Evolutionary conservation across 2,113 vertebrate species (phyloP), one percentile per base, ranked within the genome.

Genomic region (Baryphthengus martii): DNA sequence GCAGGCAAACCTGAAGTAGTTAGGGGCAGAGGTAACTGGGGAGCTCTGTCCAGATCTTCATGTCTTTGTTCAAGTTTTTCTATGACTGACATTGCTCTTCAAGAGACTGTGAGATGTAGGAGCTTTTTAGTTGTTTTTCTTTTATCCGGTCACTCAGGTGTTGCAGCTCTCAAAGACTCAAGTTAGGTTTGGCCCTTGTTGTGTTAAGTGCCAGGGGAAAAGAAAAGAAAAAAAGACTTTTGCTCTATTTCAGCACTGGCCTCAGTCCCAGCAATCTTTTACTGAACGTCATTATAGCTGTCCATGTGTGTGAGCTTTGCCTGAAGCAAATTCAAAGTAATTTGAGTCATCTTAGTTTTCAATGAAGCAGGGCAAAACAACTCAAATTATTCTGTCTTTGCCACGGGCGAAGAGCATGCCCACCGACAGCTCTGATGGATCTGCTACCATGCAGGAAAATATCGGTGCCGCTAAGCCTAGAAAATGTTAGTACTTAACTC

Each of bases 261-360:
- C 68, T 92, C 44, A 70, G 65, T 73, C 67, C 47, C 59, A 58
- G 80, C 76, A 40, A 47, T 80, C 61, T 88, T 65, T 40, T 49
- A 3, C 58, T 84, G 21, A 42, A 7, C 1, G 5, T 81, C 84
- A 56, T 95, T 91, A 42, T 74, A 94, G 55, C 91, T 92, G 68
- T 80, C 80, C n/a, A 9, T 90, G 73, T 84, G 55, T 29, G 61
- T 0, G 10, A 94, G 73, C 84, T 90, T 91, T 0, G 42, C 91
- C 93, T 71, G 68, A 53, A 91, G 91, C 91, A 74, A 67, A 81
- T 71, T 77, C 80, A 87, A 81, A 95, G 93, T 89, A 71, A 95
- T 95, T 95, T 93, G 85, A 94, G 81, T 93, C 92, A 82, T 94
- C 95, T 88, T 85, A 66, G 78, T 93, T 91, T 94, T 95, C 93